Conservation (phyloP, 92 coral and sea anemone genomes). For the Blastomussa wellsi region DNA sequence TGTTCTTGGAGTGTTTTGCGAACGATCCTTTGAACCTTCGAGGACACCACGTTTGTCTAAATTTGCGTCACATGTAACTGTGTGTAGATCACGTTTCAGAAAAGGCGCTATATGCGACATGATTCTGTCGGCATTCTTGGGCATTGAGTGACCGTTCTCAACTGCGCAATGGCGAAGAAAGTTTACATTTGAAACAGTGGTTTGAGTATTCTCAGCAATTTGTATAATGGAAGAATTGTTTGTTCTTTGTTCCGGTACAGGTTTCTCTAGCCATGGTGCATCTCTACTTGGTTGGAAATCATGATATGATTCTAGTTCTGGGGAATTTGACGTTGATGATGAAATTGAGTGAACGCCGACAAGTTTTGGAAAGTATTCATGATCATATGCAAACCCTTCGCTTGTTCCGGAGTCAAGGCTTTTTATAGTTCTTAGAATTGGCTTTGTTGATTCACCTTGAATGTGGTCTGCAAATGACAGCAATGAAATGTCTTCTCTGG, state of each 20-base stretch:
- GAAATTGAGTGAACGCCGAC: conserved; percentile 53
- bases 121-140: neutral
- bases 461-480: neutral
- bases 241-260: neutral
- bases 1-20: neutral
- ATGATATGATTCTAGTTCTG: neutral
- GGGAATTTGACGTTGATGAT: neutral
- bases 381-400: conserved; percentile 65
- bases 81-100: neutral
- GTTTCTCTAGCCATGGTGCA: neutral
- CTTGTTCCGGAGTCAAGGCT: neutral
- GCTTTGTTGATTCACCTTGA: conserved; percentile 1
- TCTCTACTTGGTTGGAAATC: neutral
- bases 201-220: neutral
- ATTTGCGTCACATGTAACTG: neutral
- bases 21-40: neutral
- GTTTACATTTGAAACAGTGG: neutral
- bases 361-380: conserved; percentile 55
- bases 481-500: neutral
- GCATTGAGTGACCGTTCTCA: neutral
- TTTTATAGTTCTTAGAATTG: conserved; percentile 15
- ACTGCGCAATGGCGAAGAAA: neutral
- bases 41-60: neutral
- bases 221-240: neutral
- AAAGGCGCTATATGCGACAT: neutral